Evolutionary conservation across 2,888 invertebrate species (phyloP), one percentile per base, ranked within the genome.

Genomic region (Cremastinae sp.): DNA sequence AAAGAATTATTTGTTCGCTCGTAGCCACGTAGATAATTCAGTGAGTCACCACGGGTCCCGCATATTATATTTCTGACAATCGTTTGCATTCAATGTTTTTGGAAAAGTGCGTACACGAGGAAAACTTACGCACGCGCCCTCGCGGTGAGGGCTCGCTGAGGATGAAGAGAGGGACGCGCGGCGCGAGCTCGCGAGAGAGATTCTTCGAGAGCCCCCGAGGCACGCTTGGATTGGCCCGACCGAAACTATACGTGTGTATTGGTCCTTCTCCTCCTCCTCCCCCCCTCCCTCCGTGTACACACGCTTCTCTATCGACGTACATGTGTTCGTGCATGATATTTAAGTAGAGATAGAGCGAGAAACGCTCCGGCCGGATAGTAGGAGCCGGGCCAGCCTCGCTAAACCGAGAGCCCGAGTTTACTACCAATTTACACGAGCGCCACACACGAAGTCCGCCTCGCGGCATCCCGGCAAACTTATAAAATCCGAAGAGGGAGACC

Each of bases 101-200:
- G 77, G 85, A 84, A 86, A 87, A 85, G 86, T 86, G 80, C 79
- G 81, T 83, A 84, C 56, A 76, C 76, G 72, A 74, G 82, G 83
- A 82, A 82, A 80, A 70, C 74, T 28, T 47, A 74, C 81, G 80
- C 66, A 78, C 62, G 76, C 78, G 61, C 70, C 45, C 18, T 72
- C 61, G 45, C 56, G 47, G 34, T 34, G 47, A 28, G 16, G 28
- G 10, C 49, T 61, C 47, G 38, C 59, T n/a, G 28, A 28, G 28
- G 28, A 28, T 3, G 28, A 28, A 28, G 28, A 28, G 28, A 28
- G 28, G 5, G 28, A 28, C 28, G 28, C 2, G 28, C 2, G 28
- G n/a, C 45, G 61, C 47, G 45, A 36, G 10, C 36, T 43, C 22
- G 28, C 18, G 68, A 58, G 45, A 28, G 58, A 69, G 61, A 68